Evolutionary conservation across 53 echinoderm and acorn worm genomes (phyloP), one percentile per base, ranked within the genome.

Genomic region (Mesocentrotus franciscanus): DNA sequence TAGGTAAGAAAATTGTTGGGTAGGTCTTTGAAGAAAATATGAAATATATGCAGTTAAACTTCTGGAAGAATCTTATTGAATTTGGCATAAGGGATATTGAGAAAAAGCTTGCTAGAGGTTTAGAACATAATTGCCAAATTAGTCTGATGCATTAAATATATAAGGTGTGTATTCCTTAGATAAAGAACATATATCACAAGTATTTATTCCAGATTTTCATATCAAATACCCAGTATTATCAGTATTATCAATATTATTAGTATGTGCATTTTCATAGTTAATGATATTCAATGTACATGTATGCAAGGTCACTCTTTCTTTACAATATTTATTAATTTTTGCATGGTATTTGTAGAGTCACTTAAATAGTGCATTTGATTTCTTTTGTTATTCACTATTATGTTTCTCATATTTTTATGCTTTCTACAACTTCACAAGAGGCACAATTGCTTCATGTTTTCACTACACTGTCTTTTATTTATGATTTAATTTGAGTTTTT

Each of bases 381-480:
- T 81, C 20, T 36, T 36, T 42, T 18, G 18, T 81, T 18, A 81
- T 81, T 81, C 42, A 81, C 33, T 39, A 5, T 74, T 81, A 14
- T 78, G 0, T 78, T 14, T 78, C 34, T 35, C 11, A 78, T 78
- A 71, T 90, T 95, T 17, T 33, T 17, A 84, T 15, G 30, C 36
- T 12, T 56, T 57, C 10, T 15, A 55, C 56, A 22, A 13, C 61
- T 57, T 90, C 83, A 78, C 79, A 58, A n/a, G 61, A 62, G 61
- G 39, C 56, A 72, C 71, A 72, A 71, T 75, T 56, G 75, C 18
- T 49, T 81, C 74, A 74, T 42, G 42, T 81, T 33, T 79, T 81
- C 81, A 81, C 81, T 39, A 81, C 42, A 42, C 42, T 81, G n/a
- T 75, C 76, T 34, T 33, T 24, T 78, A 34, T 78, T 81, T 81